Evolutionary conservation across 2,888 invertebrate genomes (phyloP), one percentile per base, ranked within the genome.

Genomic region (Stegana nigrithorax): DNA sequence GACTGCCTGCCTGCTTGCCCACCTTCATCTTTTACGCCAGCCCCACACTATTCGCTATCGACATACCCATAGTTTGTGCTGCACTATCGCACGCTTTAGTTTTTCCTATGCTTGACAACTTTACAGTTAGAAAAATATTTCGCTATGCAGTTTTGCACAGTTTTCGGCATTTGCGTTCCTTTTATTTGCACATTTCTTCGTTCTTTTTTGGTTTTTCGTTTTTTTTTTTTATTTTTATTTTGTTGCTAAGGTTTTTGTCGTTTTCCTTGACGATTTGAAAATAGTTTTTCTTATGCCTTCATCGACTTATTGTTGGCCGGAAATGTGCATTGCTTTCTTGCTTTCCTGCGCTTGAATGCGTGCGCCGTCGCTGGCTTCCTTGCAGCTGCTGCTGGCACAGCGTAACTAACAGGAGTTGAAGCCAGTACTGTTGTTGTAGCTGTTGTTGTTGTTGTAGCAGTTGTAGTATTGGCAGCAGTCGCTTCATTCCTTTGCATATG

Each of bases 271-370:
- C 60, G 67, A 73, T 75, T 75, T 69, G 73, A 66, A 75, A 75
- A 75, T 73, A 75, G 73, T 71, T 73, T 73, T 67, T 67, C 53
- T 64, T 68, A 59, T 32, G 55, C 57, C 60, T 66, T 73, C 73
- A 73, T 73, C 73, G 75, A 73, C 75, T 25, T 23, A 50, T 50
- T 50, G 50, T 50, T 50, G 25, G 50, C 26, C 14, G 26, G 50
- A 21, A 50, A 23, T 50, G 21, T 21, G 50, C 50, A 50, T 50
- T 50, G 50, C 50, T 50, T 50, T 50, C 50, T 50, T 50, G 26
- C 50, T 50, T 50, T 50, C n/a, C 50, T 50, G 50, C 50, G 50
- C 50, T 50, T 50, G 50, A 50, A 50, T 50, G 50, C 50, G 25
- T 50, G 8, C 50, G 50, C 50, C 25, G 26, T 50, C 14, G 36